phyloP scores from a whole-genome alignment of 2,888 invertebrate species.

The Parnassius mnemosyne region DNA sequence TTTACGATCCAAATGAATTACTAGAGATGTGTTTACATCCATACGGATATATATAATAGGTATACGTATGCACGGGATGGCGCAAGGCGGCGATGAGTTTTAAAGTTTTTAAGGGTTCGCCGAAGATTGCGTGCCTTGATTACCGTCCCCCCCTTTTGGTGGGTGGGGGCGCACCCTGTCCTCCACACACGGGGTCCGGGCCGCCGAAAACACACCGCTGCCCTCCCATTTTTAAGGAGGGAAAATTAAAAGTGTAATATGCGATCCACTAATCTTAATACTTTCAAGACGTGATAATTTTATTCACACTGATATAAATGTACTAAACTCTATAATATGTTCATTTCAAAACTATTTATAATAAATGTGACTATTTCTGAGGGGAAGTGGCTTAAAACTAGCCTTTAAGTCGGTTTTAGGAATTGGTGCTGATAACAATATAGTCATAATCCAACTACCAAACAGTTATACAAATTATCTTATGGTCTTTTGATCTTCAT shows the following conservation, averaged over 20 bases:
- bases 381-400: no score
- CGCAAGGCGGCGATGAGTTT: conserved; percentile 76
- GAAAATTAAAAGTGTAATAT: conserved; percentile 77
- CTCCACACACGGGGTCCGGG: conserved; percentile 59
- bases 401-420: no score
- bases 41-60: conserved; percentile 25
- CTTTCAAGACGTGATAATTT: conserved; percentile 52
- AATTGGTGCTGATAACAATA: no score
- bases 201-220: conserved; percentile 66
- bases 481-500: no score
- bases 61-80: conserved; percentile 40
- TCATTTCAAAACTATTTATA: no score
- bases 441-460: no score
- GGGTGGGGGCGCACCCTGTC: conserved; percentile 39
- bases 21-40: conserved; percentile 28
- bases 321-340: no score
- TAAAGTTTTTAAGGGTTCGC: conserved; percentile 83
- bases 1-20: conserved; percentile 18
- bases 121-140: conserved; percentile 85
- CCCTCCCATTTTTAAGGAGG: conserved; percentile 80
- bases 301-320: no score
- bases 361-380: no score
- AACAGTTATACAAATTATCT: no score
- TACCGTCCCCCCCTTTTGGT: conserved; percentile 57
- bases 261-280: conserved; percentile 51